Evolutionary conservation across 1,140 invertebrate genomes (phyloP).

Genomic region (Scylla paramamosain): DNA sequence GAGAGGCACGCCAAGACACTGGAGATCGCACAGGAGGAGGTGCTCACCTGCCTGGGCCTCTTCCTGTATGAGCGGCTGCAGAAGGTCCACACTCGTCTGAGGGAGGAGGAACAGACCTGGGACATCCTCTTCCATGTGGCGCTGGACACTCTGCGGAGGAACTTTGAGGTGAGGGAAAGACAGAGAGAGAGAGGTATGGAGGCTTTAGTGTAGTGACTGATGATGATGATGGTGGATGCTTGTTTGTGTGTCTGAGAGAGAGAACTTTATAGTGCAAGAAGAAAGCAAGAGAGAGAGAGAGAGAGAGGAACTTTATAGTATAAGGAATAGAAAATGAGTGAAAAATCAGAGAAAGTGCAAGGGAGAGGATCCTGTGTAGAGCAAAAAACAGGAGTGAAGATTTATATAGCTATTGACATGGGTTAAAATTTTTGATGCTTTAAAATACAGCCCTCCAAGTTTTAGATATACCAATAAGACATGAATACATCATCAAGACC

Average conservation of each 20-base stretch:
- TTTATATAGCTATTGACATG: too few species aligned
- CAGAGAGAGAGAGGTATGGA: neutral
- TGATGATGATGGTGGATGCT: too few species aligned
- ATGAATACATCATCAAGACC: too few species aligned
- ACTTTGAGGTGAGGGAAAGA: constrained; percentile 84
- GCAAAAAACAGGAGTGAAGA: too few species aligned
- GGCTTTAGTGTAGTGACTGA: too few species aligned
- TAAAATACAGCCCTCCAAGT: too few species aligned
- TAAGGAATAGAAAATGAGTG: neutral
- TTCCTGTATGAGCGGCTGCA: constrained; percentile 94
- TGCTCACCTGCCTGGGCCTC: constrained; percentile 94
- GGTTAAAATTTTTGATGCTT: too few species aligned
- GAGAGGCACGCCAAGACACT: constrained; percentile 96
- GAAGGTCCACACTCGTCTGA: constrained; percentile 90
- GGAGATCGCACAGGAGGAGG: constrained; percentile 97
- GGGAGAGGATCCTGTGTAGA: too few species aligned
- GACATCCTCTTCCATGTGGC: constrained; percentile 93
- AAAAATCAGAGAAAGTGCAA: neutral
- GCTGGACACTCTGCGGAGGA: constrained; percentile 91
- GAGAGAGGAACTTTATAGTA: constrained; percentile 89
- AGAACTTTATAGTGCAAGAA: too few species aligned
- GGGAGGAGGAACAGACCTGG: constrained; percentile 94
- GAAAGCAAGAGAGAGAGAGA: constrained; percentile 80
- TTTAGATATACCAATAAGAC: too few species aligned
- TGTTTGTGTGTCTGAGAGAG: too few species aligned